Evolutionary conservation across 2,888 invertebrate genomes (phyloP).

Genomic region (Athripsodes cinereus): DNA sequence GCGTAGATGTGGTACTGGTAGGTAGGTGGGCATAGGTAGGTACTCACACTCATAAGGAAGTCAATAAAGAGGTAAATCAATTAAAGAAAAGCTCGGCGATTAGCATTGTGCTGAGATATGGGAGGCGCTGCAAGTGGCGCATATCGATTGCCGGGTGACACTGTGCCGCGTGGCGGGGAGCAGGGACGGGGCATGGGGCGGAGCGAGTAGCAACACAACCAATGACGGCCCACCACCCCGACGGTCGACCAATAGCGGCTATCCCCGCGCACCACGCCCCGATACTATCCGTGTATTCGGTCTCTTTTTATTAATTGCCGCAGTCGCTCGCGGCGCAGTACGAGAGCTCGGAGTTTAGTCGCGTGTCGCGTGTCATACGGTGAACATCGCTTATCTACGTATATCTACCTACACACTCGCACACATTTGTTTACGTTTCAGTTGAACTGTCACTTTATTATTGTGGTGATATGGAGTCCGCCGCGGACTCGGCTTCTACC

Average conservation of each 20-base stretch:
- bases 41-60: not conserved
- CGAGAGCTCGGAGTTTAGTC: constrained; percentile 16
- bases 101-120: constrained; percentile 16
- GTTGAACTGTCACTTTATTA: constrained; percentile 2
- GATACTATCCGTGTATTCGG: constrained; percentile 7
- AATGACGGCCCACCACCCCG: constrained; percentile 32
- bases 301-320: constrained; percentile 67
- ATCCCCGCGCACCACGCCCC: constrained; percentile 4
- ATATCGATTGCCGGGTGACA: constrained; percentile 62
- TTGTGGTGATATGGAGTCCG: constrained; percentile 43
- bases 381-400: constrained; percentile 10
- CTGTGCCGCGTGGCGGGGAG: constrained; percentile 47
- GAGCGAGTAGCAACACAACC: constrained; percentile 37
- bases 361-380: constrained; percentile 42
- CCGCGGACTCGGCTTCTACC: constrained; percentile 54
- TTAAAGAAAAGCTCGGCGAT: constrained; percentile 15
- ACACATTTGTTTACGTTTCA: constrained; percentile 2
- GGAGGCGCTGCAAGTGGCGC: constrained; percentile 32
- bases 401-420: not conserved
- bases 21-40: not conserved
- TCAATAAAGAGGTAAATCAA: constrained; percentile 12
- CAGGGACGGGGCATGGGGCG: constrained; percentile 37
- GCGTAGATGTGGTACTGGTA: not conserved
- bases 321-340: constrained; percentile 43
- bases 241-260: constrained; percentile 14